These are phyloP conservation scores for Paramormyrops hopkinsi DNA, from an alignment of 2,797 vertebrate species.

Conservation along the genomic window DNA sequence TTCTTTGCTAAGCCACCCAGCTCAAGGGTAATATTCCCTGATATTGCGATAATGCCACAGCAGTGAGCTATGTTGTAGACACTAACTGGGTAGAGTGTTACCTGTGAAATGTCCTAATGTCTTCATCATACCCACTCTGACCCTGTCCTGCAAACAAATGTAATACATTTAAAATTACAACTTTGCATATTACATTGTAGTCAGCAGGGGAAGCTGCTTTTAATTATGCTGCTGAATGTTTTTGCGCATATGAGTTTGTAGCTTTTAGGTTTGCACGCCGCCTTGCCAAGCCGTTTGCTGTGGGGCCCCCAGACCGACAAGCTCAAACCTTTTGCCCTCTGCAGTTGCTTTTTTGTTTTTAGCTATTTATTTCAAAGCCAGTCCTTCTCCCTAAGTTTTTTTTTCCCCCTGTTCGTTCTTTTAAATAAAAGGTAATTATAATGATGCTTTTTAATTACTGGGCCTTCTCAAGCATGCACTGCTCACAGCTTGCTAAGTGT, in stretches of 20 bases:
- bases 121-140: neutral
- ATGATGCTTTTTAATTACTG: neutral
- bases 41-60: neutral
- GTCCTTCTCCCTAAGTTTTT: neutral
- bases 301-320: neutral
- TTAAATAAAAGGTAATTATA: conserved; percentile 5
- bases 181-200: neutral
- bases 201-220: neutral
- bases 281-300: neutral
- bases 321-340: neutral
- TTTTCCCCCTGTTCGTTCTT: neutral
- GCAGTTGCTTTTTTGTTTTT: neutral
- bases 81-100: neutral
- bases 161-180: neutral
- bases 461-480: conserved; percentile 2
- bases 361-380: neutral
- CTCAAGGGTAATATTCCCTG: neutral
- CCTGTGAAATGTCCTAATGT: neutral
- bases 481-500: neutral
- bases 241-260: neutral
- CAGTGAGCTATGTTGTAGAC: neutral
- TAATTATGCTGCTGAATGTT: neutral
- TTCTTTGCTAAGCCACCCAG: neutral
- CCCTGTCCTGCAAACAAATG: neutral
- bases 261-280: neutral